Evolutionary conservation across 2,113 vertebrate species (phyloP).

Genomic region (Petromus typicus): DNA sequence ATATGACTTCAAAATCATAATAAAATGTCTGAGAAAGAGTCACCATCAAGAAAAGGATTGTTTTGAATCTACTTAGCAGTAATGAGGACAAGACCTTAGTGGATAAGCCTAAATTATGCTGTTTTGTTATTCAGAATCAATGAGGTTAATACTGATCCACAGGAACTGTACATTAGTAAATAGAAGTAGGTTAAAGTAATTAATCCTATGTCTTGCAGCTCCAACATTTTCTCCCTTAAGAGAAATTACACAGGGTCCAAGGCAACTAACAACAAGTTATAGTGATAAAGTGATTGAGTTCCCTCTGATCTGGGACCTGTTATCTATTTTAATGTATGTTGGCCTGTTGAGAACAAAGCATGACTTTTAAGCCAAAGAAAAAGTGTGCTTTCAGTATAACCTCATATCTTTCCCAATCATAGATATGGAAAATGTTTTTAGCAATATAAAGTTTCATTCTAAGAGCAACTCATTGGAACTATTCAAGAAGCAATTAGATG

Average conservation of each 20-base stretch:
- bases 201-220: conserved; percentile 72
- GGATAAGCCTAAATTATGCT: conserved; percentile 64
- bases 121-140: conserved; percentile 73
- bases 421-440: conserved; percentile 59
- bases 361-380: conserved; percentile 50
- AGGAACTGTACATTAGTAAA: conserved; percentile 69
- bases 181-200: conserved; percentile 80
- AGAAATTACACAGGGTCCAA: conserved; percentile 72
- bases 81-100: conserved; percentile 69
- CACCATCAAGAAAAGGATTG: conserved; percentile 15
- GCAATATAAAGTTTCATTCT: conserved; percentile 65
- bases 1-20: conserved; percentile 49
- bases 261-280: conserved; percentile 54
- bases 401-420: neutral
- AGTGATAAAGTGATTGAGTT: conserved; percentile 63
- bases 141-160: conserved; percentile 47
- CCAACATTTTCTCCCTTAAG: conserved; percentile 65
- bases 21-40: conserved; percentile 25
- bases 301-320: conserved; percentile 32
- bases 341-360: neutral
- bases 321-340: conserved; percentile 51
- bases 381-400: conserved; percentile 49
- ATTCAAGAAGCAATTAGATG: conserved; percentile 56
- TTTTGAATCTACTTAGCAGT: conserved; percentile 38
- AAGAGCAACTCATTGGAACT: conserved; percentile 42